Evolutionary conservation across 2,888 invertebrate genomes (phyloP).

Genomic region (Lathronympha strigana): DNA sequence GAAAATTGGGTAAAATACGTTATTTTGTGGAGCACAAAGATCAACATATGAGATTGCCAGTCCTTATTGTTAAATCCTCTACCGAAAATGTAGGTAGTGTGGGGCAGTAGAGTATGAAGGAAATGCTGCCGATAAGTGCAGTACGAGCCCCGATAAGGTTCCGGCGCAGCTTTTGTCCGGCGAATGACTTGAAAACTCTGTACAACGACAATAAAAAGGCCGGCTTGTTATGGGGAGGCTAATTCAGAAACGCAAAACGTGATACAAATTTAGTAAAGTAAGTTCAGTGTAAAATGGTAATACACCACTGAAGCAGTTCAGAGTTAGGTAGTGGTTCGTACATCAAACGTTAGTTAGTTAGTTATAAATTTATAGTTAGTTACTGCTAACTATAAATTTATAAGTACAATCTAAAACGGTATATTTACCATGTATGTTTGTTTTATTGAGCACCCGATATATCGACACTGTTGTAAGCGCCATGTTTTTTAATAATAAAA

Average conservation of each 20-base stretch:
- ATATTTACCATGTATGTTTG: too few relatives aligned
- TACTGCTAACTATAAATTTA: too few relatives aligned
- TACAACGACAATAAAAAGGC: constrained; percentile 3
- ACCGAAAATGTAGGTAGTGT: constrained; percentile 51
- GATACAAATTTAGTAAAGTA: background rate
- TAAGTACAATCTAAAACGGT: too few relatives aligned
- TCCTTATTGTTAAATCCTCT: background rate
- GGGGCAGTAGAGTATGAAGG: constrained; percentile 55
- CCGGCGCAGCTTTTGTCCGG: constrained; percentile 19
- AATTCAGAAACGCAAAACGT: background rate
- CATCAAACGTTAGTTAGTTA: too few relatives aligned
- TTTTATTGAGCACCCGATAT: too few relatives aligned
- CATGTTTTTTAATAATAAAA: too few relatives aligned
- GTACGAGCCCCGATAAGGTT: constrained; percentile 28
- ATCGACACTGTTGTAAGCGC: too few relatives aligned
- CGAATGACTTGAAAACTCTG: constrained; percentile 13
- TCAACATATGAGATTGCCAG: background rate
- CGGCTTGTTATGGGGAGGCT: background rate
- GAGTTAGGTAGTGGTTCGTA: too few relatives aligned
- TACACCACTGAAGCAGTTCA: background rate
- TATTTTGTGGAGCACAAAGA: too few relatives aligned
- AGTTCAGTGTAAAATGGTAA: background rate
- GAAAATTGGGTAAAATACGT: too few relatives aligned
- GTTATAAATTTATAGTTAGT: too few relatives aligned
- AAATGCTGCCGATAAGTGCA: constrained; percentile 63